These are phyloP conservation scores for Phengaris arion DNA, from an alignment of 2,888 invertebrate genomes.

Conservation along the genomic window DNA sequence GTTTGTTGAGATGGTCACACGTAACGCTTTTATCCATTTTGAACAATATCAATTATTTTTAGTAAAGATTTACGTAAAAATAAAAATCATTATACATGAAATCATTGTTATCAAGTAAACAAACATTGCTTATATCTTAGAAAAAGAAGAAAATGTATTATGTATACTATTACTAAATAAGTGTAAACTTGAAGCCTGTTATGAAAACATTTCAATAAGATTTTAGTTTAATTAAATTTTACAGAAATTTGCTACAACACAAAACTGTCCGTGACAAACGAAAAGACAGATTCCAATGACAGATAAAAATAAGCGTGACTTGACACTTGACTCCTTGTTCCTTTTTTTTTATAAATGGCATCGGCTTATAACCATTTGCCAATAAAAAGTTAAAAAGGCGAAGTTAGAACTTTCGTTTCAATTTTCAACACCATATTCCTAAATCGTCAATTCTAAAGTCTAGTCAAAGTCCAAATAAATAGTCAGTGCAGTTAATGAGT, in stretches of 20 bases:
- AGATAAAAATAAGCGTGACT: conserved; percentile 18
- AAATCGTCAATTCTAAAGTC: no score
- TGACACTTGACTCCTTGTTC: not conserved
- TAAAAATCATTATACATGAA: conserved; percentile 54
- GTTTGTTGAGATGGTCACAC: conserved; percentile 72
- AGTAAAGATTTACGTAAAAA: conserved; percentile 53
- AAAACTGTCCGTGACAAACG: conserved; percentile 75
- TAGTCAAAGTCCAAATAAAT: no score
- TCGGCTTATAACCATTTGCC: no score
- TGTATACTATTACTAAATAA: conserved; percentile 42
- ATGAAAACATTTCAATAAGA: conserved; percentile 60
- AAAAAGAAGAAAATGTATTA: conserved; percentile 43
- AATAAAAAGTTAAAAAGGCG: no score
- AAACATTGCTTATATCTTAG: conserved; percentile 59
- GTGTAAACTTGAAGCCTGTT: conserved; percentile 43
- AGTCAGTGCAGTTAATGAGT: no score
- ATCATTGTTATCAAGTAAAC: conserved; percentile 61
- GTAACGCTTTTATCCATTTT: conserved; percentile 73
- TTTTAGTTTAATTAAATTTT: conserved; percentile 68
- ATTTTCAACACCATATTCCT: no score
- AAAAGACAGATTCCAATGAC: conserved; percentile 59
- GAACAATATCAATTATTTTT: conserved; percentile 47
- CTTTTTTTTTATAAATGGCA: not conserved
- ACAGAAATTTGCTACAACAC: conserved; percentile 72
- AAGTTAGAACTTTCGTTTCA: no score